phyloP scores from a whole-genome alignment of 2,113 vertebrate genomes.

The Gambusia holbrooki region DNA sequence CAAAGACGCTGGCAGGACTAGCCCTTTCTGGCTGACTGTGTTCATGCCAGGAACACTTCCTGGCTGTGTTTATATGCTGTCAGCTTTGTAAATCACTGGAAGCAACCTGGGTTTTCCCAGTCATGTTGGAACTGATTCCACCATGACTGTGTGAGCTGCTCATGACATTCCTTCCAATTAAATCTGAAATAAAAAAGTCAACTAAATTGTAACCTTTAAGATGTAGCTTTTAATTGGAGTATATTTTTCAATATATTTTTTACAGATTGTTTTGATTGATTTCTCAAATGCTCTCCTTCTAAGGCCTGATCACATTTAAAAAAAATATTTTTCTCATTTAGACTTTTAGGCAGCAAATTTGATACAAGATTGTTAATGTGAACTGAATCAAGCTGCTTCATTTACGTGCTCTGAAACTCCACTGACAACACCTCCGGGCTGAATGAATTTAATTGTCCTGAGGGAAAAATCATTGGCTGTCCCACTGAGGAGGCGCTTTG shows the following conservation, averaged over 20 bases:
- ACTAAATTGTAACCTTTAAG: not conserved
- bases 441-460: constrained; percentile 2
- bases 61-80: not conserved
- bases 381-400: not conserved
- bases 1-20: not conserved
- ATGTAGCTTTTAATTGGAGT: not conserved
- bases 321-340: not conserved
- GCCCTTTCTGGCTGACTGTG: not conserved
- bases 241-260: not conserved
- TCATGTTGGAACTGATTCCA: not conserved
- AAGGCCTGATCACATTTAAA: not conserved
- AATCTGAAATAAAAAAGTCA: not conserved
- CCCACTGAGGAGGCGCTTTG: constrained; percentile 41
- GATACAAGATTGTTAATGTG: not conserved
- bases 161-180: not conserved
- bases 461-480: constrained; percentile 42
- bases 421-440: constrained; percentile 6
- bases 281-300: not conserved
- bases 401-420: not conserved
- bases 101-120: not conserved
- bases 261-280: not conserved
- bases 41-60: not conserved
- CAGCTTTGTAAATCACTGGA: not conserved
- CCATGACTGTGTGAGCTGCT: not conserved
- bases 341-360: not conserved